Conservation (phyloP, 1,140 invertebrate genomes). For the Ganaspis sp. region DNA sequence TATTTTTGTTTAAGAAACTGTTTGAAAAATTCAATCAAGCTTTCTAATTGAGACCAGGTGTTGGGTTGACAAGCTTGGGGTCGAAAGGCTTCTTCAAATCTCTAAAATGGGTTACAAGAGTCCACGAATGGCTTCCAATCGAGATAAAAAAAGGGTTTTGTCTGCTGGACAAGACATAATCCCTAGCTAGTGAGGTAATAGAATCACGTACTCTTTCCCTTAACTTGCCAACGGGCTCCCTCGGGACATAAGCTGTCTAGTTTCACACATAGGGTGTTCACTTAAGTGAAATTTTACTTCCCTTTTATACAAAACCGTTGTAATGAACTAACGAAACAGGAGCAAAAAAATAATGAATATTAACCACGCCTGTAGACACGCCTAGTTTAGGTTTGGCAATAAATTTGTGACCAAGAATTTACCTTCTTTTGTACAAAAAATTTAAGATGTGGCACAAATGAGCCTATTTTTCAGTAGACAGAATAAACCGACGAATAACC, state of each 20-base stretch:
- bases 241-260: slow-evolving; percentile 4
- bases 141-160: slow-evolving; percentile 5
- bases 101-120: slow-evolving; percentile 1
- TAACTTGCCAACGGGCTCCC: background rate
- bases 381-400: too few relatives aligned
- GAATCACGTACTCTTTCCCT: slow-evolving; percentile 1
- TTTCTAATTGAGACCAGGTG: too few relatives aligned
- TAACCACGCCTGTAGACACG: too few relatives aligned
- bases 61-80: too few relatives aligned
- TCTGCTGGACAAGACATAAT: slow-evolving; percentile 5
- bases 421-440: too few relatives aligned
- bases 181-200: background rate
- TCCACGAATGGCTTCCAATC: slow-evolving; percentile 4
- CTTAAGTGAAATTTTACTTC: background rate
- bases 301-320: too few relatives aligned
- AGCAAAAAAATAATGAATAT: background rate
- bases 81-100: background rate
- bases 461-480: too few relatives aligned
- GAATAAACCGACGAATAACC: too few relatives aligned
- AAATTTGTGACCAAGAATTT: too few relatives aligned
- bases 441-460: too few relatives aligned
- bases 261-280: background rate
- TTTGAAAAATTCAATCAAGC: too few relatives aligned
- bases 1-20: too few relatives aligned
- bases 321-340: background rate